These are phyloP conservation scores for Stenichneumon culpator DNA, from an alignment of 2,888 invertebrate genomes.

Conservation along the genomic window DNA sequence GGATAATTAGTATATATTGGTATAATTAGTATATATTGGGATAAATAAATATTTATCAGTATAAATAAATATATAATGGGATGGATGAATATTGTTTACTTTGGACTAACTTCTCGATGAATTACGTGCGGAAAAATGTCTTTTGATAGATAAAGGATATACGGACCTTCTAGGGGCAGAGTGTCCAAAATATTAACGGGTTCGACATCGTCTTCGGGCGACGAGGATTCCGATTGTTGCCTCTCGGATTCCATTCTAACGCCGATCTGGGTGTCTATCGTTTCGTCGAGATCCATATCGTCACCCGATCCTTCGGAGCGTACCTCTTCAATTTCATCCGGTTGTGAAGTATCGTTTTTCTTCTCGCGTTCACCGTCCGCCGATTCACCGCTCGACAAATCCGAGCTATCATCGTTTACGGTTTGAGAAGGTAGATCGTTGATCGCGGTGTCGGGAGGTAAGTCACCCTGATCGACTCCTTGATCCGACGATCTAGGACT, in stretches of 20 bases:
- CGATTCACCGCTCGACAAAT: slow-evolving; percentile 85
- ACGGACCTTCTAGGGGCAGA: slow-evolving; percentile 81
- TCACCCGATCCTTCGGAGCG: slow-evolving; percentile 83
- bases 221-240: slow-evolving; percentile 71
- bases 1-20: background rate
- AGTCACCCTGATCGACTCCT: slow-evolving; percentile 67
- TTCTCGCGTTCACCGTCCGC: slow-evolving; percentile 81
- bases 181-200: slow-evolving; percentile 84
- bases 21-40: background rate
- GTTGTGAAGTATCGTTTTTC: slow-evolving; percentile 73
- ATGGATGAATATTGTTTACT: background rate
- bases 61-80: background rate
- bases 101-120: background rate
- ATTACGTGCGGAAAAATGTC: background rate
- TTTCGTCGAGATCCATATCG: slow-evolving; percentile 84
- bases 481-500: slow-evolving; percentile 75
- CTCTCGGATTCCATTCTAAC: slow-evolving; percentile 81
- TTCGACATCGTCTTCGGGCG: slow-evolving; percentile 82
- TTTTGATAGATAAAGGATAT: slow-evolving; percentile 25
- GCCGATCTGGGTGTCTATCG: slow-evolving; percentile 83
- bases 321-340: slow-evolving; percentile 81
- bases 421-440: slow-evolving; percentile 76
- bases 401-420: slow-evolving; percentile 80
- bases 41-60: background rate
- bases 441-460: slow-evolving; percentile 69